phyloP scores from a whole-genome alignment of 1,140 invertebrate genomes.

The Gonatopus flavifemur region DNA sequence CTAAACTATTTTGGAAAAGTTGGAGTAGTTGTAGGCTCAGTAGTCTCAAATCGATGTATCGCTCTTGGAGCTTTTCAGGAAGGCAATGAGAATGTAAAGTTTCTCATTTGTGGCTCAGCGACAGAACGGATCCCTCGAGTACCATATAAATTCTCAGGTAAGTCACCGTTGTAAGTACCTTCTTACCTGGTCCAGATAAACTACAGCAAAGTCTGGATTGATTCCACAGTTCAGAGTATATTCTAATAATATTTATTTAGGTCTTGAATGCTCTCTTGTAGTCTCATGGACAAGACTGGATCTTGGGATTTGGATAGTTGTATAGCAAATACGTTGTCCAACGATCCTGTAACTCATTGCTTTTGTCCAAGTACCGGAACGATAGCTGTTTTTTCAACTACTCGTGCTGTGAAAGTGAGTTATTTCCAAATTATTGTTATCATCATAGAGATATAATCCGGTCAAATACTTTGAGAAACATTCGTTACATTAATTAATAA shows the following conservation, averaged over 20 bases:
- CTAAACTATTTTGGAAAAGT: too few species aligned
- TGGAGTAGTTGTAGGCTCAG: too few species aligned
- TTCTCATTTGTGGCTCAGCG: too few species aligned
- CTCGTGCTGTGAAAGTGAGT: conserved; percentile 60
- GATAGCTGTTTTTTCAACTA: conserved; percentile 63
- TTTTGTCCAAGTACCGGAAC: conserved; percentile 63
- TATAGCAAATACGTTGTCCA: conserved; percentile 53
- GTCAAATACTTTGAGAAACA: too few species aligned
- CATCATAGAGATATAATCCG: too few species aligned
- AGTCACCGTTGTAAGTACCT: conserved; percentile 58
- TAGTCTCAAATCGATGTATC: too few species aligned
- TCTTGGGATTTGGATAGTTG: conserved; percentile 61
- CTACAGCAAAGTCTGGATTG: conserved; percentile 47
- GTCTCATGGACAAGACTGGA: conserved; percentile 48
- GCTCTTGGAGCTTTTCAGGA: too few species aligned
- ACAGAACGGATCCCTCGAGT: conserved; percentile 68
- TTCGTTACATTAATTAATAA: too few species aligned
- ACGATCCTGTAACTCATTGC: conserved; percentile 59
- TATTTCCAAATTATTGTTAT: neutral
- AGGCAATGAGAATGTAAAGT: too few species aligned
- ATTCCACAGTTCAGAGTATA: conserved; percentile 48
- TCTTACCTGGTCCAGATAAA: conserved; percentile 29
- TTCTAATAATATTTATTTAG: conserved; percentile 42
- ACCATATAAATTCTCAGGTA: conserved; percentile 66
- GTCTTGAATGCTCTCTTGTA: conserved; percentile 60